Evolutionary conservation across 2,113 vertebrate species (phyloP), one percentile per base, ranked within the genome.

Genomic region (Lontra canadensis): DNA sequence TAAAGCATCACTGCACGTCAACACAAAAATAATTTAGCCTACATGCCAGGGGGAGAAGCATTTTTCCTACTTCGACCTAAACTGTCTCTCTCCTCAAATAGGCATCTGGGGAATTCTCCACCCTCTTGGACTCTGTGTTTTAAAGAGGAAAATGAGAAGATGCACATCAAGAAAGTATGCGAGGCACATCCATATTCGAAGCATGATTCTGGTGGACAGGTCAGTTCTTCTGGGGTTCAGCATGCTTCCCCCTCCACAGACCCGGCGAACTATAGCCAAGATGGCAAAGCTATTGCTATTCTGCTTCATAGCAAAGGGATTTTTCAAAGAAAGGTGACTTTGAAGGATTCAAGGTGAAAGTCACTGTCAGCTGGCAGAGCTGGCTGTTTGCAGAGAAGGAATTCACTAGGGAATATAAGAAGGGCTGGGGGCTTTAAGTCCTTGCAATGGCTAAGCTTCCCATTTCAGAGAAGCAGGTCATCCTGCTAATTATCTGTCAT

Each of bases 401-500:
- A 98, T 96, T 93, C 96, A 93, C 7, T 47, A 17, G 95, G 96
- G 97, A 84, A 94, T 96, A 59, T 89, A 15, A 11, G 23, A 88
- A 96, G 93, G 98, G 79, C 13, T 92, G 65, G 3, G 88, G 93
- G 55, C 83, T 96, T 87, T 34, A 26, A 94, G 98, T 96, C n/a
- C 94, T 93, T 65, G 34, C 3, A 44, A 39, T 49, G 49, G 81
- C 4, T 4, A 15, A 95, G 90, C 52, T 96, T 89, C 76, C 2
- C 93, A 0, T 88, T 96, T 94, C 65, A 11, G 94, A 9, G 69
- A 97, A 65, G 52, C 2, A 83, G 94, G 61, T 88, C 25, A 0
- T 93, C 26, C 96, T 91, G 96, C 96, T 98, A 85, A 98, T 97
- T 73, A 95, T 94, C 95, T 98, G 80, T 97, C 2, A 25, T 88